A percentile compares a stretch with the other conserved stretches of the same genome.
Evolutionary conservation across 2,797 vertebrate genomes (phyloP).

Genomic region (Macropodus opercularis): DNA sequence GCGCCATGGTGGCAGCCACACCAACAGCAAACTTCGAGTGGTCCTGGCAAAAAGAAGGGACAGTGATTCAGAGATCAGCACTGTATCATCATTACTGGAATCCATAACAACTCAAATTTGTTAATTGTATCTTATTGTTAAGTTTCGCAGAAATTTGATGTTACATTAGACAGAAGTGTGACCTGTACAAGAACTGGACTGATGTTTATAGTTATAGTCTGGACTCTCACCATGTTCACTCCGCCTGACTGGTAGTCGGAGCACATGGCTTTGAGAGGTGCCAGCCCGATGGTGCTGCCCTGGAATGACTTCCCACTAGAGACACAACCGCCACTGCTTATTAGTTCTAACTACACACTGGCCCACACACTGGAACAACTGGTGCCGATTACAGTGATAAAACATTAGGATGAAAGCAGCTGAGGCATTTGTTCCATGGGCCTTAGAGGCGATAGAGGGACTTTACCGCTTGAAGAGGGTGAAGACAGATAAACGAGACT

Average conservation of each 20-base stretch:
- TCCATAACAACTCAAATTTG: too few species aligned
- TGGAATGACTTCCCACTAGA: constrained; percentile 90
- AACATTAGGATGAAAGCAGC: constrained; percentile 9
- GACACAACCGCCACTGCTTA: constrained; percentile 49
- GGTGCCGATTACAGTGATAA: constrained; percentile 9
- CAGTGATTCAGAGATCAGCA: neutral
- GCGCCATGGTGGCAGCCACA: constrained; percentile 95
- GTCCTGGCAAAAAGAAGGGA: constrained; percentile 80
- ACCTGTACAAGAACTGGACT: neutral
- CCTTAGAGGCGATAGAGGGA: neutral
- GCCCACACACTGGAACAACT: constrained; percentile 12
- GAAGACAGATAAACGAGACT: neutral
- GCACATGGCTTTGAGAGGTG: constrained; percentile 96
- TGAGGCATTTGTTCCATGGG: neutral
- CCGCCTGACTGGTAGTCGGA: constrained; percentile 96
- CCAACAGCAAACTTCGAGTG: constrained; percentile 92
- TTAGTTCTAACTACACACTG: constrained; percentile 41
- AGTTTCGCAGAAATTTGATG: too few species aligned
- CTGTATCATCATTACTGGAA: neutral
- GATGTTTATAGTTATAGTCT: neutral
- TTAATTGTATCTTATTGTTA: too few species aligned
- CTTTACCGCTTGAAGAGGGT: neutral
- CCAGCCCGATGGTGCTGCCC: constrained; percentile 94
- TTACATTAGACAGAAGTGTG: neutral
- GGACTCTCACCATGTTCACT: constrained; percentile 90